A percentile compares a stretch with the other conserved stretches of the same genome.
Conservation (phyloP, 2,888 invertebrate species). For the Andrena marginata region DNA sequence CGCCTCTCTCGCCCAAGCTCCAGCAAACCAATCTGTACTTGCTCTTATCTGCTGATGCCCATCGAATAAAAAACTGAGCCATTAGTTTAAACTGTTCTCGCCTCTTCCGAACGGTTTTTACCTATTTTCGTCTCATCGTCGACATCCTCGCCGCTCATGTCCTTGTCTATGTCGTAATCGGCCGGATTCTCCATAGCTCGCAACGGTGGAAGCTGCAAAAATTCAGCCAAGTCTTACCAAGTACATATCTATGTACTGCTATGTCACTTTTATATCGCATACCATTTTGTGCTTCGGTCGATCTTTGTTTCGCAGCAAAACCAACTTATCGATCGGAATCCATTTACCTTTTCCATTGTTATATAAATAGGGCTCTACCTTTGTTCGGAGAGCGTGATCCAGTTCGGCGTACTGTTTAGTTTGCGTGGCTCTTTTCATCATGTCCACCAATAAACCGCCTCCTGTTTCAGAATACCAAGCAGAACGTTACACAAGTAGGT, state of each 20-base stretch:
- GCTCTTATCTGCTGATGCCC: slow-evolving; percentile 76
- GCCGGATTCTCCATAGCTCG: slow-evolving; percentile 93
- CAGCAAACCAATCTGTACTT: slow-evolving; percentile 95
- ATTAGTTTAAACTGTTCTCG: neutral
- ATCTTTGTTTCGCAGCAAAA: slow-evolving; percentile 94
- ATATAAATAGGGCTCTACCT: slow-evolving; percentile 96
- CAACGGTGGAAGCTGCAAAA: slow-evolving; percentile 89
- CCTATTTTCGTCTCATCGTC: slow-evolving; percentile 82
- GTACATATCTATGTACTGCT: too few species aligned
- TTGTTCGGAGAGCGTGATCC: slow-evolving; percentile 96
- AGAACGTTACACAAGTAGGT: neutral
- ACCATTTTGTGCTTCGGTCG: slow-evolving; percentile 92
- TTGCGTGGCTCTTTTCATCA: slow-evolving; percentile 96
- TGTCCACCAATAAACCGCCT: slow-evolving; percentile 96
- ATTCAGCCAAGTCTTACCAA: neutral
- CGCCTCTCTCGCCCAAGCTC: slow-evolving; percentile 96
- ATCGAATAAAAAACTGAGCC: neutral
- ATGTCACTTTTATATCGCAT: slow-evolving; percentile 49
- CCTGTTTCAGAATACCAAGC: slow-evolving; percentile 86
- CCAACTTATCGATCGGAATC: slow-evolving; percentile 95
- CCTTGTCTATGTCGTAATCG: slow-evolving; percentile 93
- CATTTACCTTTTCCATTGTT: slow-evolving; percentile 96
- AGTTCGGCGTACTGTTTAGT: slow-evolving; percentile 96
- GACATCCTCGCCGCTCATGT: slow-evolving; percentile 86
- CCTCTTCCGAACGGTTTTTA: slow-evolving; percentile 36